Conservation (phyloP, 1,140 invertebrate species). For the Diploscapter pachys region DNA sequence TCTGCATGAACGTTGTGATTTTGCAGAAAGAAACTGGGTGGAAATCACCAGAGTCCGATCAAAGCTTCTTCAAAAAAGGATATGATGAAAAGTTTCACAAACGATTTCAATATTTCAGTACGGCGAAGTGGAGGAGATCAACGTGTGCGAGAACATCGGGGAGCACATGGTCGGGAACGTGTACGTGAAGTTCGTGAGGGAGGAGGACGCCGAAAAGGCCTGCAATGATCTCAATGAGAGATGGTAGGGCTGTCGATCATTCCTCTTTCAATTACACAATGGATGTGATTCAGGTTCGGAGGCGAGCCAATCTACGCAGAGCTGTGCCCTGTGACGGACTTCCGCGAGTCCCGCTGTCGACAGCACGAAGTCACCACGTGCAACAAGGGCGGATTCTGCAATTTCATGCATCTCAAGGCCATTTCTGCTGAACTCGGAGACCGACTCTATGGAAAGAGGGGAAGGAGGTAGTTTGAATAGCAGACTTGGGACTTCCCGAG, state of each 20-base stretch:
- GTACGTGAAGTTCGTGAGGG: slow-evolving; percentile 91
- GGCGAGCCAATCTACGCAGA: slow-evolving; percentile 90
- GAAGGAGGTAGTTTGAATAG: background rate
- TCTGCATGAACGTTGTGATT: too few species aligned
- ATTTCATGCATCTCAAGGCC: slow-evolving; percentile 98
- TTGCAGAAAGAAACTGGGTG: too few species aligned
- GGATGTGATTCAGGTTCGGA: slow-evolving; percentile 12
- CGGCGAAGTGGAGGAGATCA: slow-evolving; percentile 99
- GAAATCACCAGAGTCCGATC: too few species aligned
- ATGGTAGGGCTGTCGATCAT: slow-evolving; percentile 78
- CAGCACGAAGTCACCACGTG: slow-evolving; percentile 89
- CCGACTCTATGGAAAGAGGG: slow-evolving; percentile 4
- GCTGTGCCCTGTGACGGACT: slow-evolving; percentile 93
- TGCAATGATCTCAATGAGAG: slow-evolving; percentile 92
- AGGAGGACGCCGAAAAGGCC: slow-evolving; percentile 93
- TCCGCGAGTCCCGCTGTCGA: slow-evolving; percentile 95
- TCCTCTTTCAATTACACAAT: background rate
- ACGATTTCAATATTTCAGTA: slow-evolving; percentile 63
- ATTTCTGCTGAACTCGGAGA: slow-evolving; percentile 64
- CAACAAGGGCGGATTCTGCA: slow-evolving; percentile 82
- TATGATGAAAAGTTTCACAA: too few species aligned
- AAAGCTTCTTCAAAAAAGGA: too few species aligned
- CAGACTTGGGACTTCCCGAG: background rate
- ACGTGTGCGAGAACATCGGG: slow-evolving; percentile 95
- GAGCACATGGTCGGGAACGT: slow-evolving; percentile 97